Evolutionary conservation across 2,888 invertebrate species (phyloP).

Genomic region (Cryptocephalus moraei): DNA sequence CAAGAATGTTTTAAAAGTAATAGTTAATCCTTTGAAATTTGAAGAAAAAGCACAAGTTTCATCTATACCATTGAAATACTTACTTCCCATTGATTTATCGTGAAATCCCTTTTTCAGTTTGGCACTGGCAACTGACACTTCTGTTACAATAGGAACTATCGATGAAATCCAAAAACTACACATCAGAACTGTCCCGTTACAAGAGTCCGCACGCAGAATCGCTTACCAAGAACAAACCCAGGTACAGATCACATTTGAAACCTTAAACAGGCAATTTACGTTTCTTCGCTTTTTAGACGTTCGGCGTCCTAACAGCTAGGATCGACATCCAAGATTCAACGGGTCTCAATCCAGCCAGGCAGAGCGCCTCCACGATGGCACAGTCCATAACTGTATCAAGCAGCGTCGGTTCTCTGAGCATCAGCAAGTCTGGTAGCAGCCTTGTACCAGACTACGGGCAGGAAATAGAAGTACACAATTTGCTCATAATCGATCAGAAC

Average conservation of each 20-base stretch:
- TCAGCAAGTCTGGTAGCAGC: constrained; percentile 38
- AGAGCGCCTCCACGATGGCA: constrained; percentile 72
- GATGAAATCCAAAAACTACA: constrained; percentile 98
- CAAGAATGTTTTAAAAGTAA: no score
- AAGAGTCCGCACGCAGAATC: constrained; percentile 89
- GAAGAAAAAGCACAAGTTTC: no score
- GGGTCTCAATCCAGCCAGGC: constrained; percentile 54
- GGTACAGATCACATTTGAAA: constrained; percentile 30
- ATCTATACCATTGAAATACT: no score
- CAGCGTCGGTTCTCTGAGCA: constrained; percentile 40
- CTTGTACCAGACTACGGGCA: constrained; percentile 53
- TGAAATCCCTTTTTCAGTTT: constrained; percentile 46
- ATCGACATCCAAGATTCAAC: constrained; percentile 76
- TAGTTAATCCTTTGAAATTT: no score
- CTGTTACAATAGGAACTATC: constrained; percentile 91
- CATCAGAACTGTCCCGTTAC: constrained; percentile 88
- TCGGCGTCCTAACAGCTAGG: constrained; percentile 86
- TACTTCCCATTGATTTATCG: no score
- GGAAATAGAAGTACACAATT: constrained; percentile 81
- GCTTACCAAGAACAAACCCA: constrained; percentile 89
- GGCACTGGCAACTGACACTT: constrained; percentile 79
- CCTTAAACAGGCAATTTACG: background rate
- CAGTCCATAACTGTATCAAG: constrained; percentile 48
- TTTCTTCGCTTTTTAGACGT: constrained; percentile 50
- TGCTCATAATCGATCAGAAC: constrained; percentile 89